These are phyloP conservation scores for Pyxicephalus adspersus DNA, from an alignment of 2,113 vertebrate species.

Conservation along the genomic window DNA sequence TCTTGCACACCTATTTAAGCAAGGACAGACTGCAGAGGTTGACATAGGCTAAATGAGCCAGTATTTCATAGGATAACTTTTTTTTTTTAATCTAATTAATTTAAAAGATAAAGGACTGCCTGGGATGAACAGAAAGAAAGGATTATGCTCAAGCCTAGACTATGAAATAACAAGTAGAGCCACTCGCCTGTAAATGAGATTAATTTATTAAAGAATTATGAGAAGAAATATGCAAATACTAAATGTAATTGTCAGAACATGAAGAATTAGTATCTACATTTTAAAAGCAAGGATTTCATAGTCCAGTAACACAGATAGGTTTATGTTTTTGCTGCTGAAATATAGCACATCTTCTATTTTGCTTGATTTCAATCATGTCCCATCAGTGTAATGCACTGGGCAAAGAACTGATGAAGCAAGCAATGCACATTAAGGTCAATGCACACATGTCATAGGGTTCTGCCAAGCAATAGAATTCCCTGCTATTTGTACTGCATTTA, in stretches of 20 bases:
- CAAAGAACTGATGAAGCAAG: not conserved
- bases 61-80: slow-evolving; percentile 68
- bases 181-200: slow-evolving; percentile 68
- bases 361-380: slow-evolving; percentile 15
- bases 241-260: slow-evolving; percentile 52
- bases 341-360: slow-evolving; percentile 2
- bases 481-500: not conserved
- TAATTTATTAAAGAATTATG: slow-evolving; percentile 69
- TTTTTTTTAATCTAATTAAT: slow-evolving; percentile 68
- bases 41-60: slow-evolving; percentile 63
- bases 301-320: slow-evolving; percentile 25
- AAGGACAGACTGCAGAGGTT: slow-evolving; percentile 60
- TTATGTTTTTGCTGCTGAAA: slow-evolving; percentile 12
- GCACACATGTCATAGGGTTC: not conserved
- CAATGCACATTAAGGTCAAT: slow-evolving; percentile 10
- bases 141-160: slow-evolving; percentile 64
- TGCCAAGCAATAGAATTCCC: not conserved
- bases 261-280: slow-evolving; percentile 52
- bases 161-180: slow-evolving; percentile 62
- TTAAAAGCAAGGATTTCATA: slow-evolving; percentile 41
- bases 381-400: not conserved
- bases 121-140: slow-evolving; percentile 62
- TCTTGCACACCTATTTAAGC: slow-evolving; percentile 63
- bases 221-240: slow-evolving; percentile 60
- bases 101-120: slow-evolving; percentile 70